Conservation (phyloP, 2,888 invertebrate species). For the Linyphia triangularis region DNA sequence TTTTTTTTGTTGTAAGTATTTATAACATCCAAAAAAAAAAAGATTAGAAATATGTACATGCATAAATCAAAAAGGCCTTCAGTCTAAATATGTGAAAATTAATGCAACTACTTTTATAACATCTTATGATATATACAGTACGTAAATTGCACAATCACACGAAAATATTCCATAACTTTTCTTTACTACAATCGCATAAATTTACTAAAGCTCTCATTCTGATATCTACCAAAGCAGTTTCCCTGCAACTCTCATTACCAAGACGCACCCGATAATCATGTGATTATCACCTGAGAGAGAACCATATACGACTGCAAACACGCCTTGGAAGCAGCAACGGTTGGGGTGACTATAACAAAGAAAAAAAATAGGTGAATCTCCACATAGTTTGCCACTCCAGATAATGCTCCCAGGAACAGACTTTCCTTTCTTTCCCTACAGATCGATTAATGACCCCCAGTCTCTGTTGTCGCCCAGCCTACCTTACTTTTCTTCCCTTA, state of each 20-base stretch:
- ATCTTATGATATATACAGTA: no score
- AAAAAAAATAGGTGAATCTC: not conserved
- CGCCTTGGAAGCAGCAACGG: not conserved
- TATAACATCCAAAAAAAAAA: no score
- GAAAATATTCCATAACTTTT: no score
- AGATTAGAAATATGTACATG: no score
- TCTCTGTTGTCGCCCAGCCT: slow-evolving; percentile 31
- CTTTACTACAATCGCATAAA: no score
- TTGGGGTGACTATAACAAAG: not conserved
- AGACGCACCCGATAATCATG: not conserved
- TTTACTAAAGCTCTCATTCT: no score
- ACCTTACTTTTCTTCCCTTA: not conserved
- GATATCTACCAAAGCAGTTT: not conserved
- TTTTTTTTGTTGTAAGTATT: no score
- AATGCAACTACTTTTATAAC: no score
- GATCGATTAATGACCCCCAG: slow-evolving; percentile 63
- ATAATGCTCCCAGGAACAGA: slow-evolving; percentile 30
- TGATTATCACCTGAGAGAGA: not conserved
- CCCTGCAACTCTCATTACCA: slow-evolving; percentile 3
- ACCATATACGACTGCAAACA: not conserved
- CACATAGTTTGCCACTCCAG: slow-evolving; percentile 45
- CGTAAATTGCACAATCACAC: no score
- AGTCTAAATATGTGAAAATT: no score
- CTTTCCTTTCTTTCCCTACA: slow-evolving; percentile 4
- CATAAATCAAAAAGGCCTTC: no score